Base-by-base conservation (phyloP, 2,888 invertebrate genomes). In the Fragum sueziense region DNA sequence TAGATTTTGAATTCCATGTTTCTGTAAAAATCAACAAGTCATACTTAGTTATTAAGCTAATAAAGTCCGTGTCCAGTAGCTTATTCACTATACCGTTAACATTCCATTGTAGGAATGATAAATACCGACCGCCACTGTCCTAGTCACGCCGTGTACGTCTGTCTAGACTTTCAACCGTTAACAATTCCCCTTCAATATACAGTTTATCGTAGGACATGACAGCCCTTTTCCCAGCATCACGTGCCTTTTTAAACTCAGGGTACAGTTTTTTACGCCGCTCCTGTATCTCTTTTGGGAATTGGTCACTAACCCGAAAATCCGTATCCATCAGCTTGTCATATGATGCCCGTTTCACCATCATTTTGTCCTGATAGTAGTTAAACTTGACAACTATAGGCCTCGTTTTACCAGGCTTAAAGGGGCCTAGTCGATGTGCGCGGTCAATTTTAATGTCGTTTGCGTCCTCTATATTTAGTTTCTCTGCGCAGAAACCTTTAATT, bases 1-100 rank as follows among this genome's bases (percentile, higher is more conserved):
- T 9, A 37, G 6, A 14, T 37, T 37, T 37, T n/a, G n/a, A n/a
- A n/a, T n/a, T n/a, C n/a, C n/a, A n/a, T n/a, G n/a, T n/a, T n/a
- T n/a, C n/a, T n/a, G 37, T 37, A 14, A 37, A 37, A 37, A 37
- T 6, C 14, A 37, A 37, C 14, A 37, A 9, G 37, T 37, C 37
- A 14, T 37, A 37, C 6, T 37, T 14, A 9, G 37, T 14, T 37
- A 37, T 31, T 61, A 62, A 62, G 20, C 31, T 62, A 20, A 71
- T 67, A 47, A 72, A 72, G n/a, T 72, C 62, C 31, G 22, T 20
- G 17, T 72, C 72, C 25, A 62, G 27, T 22, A 71, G n/a, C 59
- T 71, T 71, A 25, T 25, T 57, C 20, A 47, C 27, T n/a, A 72
- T 62, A 27, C 72, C 72, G 29, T 72, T 61, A 31, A 62, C 54